Percentiles rank a stretch among this genome's conserved stretches.
phyloP scores from a whole-genome alignment of 2,888 invertebrate species.

The Amphimallon solstitiale region DNA sequence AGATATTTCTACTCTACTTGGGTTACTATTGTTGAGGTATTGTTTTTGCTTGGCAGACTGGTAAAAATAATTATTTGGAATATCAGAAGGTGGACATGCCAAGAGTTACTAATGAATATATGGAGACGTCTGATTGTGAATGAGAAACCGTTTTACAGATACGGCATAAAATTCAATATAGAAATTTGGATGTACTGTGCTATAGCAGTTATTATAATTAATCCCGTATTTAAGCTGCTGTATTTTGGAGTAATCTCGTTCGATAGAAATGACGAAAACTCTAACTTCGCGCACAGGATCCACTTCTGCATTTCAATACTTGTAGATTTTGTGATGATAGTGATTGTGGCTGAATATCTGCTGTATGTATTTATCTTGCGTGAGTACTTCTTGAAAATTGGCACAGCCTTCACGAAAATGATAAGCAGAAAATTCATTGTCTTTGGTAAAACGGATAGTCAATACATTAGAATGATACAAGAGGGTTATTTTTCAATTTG shows the following conservation, averaged over 20 bases:
- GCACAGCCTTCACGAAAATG: not conserved
- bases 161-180: not conserved
- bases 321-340: not conserved
- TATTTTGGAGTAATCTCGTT: not conserved
- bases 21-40: constrained; percentile 1
- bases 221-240: not conserved
- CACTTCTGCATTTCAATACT: not conserved
- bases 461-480: constrained; percentile 10
- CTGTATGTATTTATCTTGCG: constrained; percentile 11
- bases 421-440: constrained; percentile 4
- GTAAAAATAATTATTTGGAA: constrained; percentile 2
- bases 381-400: constrained; percentile 19
- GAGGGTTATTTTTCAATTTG: constrained; percentile 10
- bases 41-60: not conserved
- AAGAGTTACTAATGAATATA: not conserved
- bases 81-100: constrained; percentile 9
- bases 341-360: constrained; percentile 4
- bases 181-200: not conserved
- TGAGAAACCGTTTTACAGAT: not conserved
- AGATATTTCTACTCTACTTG: not conserved
- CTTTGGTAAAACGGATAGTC: not conserved
- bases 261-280: not conserved
- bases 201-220: not conserved
- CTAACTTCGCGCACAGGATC: not conserved
- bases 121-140: constrained; percentile 12